These are phyloP conservation scores for Apodemia duryi DNA, from an alignment of 2,888 invertebrate genomes.

Conservation along the genomic window DNA sequence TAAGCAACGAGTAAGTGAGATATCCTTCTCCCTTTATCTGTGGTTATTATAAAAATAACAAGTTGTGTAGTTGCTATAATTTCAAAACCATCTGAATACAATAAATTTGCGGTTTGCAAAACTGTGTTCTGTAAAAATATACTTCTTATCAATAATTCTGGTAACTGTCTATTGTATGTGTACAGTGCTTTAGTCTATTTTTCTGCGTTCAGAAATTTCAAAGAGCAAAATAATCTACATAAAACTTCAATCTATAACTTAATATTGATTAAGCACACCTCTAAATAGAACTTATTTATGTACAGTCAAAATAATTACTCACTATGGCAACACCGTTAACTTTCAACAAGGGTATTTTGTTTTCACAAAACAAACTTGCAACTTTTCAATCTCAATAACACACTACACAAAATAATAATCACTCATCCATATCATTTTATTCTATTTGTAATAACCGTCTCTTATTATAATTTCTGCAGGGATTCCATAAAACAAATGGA, in stretches of 20 bases:
- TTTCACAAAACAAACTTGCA: constrained; percentile 61
- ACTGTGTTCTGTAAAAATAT: constrained; percentile 22
- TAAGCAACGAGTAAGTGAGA: no score
- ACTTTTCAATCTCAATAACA: constrained; percentile 61
- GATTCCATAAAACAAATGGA: no score
- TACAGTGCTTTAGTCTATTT: constrained; percentile 53
- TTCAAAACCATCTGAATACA: constrained; percentile 4
- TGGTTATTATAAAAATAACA: no score
- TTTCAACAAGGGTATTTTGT: constrained; percentile 66
- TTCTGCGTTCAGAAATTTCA: constrained; percentile 22
- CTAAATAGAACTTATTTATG: constrained; percentile 65
- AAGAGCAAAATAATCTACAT: constrained; percentile 34
- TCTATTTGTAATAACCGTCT: constrained; percentile 20
- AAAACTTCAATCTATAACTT: constrained; percentile 39
- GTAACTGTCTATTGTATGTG: constrained; percentile 71
- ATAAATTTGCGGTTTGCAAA: constrained; percentile 17
- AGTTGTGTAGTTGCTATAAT: neutral
- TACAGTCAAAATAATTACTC: constrained; percentile 73
- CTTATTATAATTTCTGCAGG: no score
- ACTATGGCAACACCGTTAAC: constrained; percentile 77
- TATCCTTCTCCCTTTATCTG: no score
- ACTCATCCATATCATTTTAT: constrained; percentile 39
- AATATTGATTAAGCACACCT: constrained; percentile 60
- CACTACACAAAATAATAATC: constrained; percentile 52
- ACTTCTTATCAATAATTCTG: constrained; percentile 59